Conservation (phyloP, 2,888 invertebrate species). For the Anaspis maculata region DNA sequence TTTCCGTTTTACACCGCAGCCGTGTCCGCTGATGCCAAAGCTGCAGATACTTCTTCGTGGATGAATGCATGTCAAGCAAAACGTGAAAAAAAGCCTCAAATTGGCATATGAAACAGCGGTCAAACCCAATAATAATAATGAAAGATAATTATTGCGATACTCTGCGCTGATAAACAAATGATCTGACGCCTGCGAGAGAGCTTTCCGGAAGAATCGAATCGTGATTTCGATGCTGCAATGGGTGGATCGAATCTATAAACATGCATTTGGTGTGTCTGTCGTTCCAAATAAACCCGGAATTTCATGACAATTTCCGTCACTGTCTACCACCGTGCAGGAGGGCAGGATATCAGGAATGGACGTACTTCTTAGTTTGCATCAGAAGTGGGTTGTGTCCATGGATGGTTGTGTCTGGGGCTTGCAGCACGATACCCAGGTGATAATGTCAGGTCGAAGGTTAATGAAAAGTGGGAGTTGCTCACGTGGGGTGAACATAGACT, state of each 20-base stretch:
- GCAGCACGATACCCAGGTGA: constrained; percentile 24
- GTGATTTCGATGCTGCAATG: constrained; percentile 18
- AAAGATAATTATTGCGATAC: constrained; percentile 15
- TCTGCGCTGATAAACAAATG: constrained; percentile 16
- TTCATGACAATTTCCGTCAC: constrained; percentile 3
- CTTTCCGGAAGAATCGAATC: constrained; percentile 20
- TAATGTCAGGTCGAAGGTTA: constrained; percentile 32
- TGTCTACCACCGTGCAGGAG: constrained; percentile 3
- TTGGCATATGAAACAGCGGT: too few relatives aligned
- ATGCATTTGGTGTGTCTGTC: constrained; percentile 23
- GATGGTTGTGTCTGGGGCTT: too few relatives aligned
- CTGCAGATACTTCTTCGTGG: too few relatives aligned
- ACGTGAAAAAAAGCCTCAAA: too few relatives aligned
- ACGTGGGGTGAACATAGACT: too few relatives aligned
- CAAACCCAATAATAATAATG: too few relatives aligned
- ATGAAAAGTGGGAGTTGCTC: constrained; percentile 30
- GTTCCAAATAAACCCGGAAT: constrained; percentile 8
- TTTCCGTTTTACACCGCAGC: too few relatives aligned
- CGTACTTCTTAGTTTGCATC: constrained; percentile 4
- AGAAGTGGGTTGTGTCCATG: constrained; percentile 15
- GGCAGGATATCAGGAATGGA: constrained; percentile 4
- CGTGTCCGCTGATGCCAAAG: too few relatives aligned
- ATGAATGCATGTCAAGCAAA: too few relatives aligned
- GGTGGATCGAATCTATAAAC: constrained; percentile 23
- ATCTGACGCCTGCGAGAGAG: constrained; percentile 10